Percentiles rank a stretch among this genome's conserved stretches.
phyloP scores from a whole-genome alignment of 2,797 vertebrate genomes.

The Fundulus diaphanus region DNA sequence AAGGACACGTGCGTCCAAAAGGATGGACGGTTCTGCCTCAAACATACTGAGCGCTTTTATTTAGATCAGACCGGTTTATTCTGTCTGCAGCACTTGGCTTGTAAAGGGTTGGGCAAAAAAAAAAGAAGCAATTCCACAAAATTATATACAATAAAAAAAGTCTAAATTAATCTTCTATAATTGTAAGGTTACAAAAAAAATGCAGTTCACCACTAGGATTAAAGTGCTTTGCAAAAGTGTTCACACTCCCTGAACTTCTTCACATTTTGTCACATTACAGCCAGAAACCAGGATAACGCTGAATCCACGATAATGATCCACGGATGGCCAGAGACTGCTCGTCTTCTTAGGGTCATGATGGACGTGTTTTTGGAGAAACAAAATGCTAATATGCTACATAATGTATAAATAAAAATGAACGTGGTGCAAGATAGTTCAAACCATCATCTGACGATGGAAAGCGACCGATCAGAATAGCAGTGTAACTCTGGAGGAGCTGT shows the following conservation, averaged over 20 bases:
- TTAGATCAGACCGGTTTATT: constrained; percentile 3
- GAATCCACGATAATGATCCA: too few species aligned
- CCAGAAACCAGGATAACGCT: background rate
- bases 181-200: constrained; percentile 13
- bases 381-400: too few species aligned
- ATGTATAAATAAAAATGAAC: too few species aligned
- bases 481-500: background rate
- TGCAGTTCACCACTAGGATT: background rate
- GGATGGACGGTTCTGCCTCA: background rate
- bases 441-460: background rate
- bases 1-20: background rate
- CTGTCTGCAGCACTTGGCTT: background rate
- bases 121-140: constrained; percentile 11
- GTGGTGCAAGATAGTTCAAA: too few species aligned
- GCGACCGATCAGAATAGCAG: background rate
- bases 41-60: constrained; percentile 4
- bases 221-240: constrained; percentile 1
- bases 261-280: background rate
- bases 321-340: too few species aligned
- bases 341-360: too few species aligned
- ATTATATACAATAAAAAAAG: constrained; percentile 39
- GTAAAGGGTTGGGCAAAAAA: background rate
- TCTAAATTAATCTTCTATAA: background rate
- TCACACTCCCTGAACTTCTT: background rate
- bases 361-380: too few species aligned